Evolutionary conservation across 2,888 invertebrate species (phyloP).

Genomic region (Meghimatium bilineatum): DNA sequence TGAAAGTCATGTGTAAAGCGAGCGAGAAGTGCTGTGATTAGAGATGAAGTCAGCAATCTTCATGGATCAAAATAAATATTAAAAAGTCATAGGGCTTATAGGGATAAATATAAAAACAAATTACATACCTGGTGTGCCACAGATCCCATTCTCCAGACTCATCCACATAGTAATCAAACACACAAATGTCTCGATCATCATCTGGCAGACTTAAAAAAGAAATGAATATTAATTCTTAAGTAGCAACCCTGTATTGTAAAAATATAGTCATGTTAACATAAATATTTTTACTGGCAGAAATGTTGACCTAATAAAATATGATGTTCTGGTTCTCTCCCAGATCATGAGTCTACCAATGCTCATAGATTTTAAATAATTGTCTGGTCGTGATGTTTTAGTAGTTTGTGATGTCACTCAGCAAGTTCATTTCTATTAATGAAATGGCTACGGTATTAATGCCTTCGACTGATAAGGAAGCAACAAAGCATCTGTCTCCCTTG

Average conservation of each 20-base stretch:
- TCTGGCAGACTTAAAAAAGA: conserved; percentile 72
- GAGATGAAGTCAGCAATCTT: not conserved
- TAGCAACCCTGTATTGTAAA: not conserved
- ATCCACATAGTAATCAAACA: conserved; percentile 78
- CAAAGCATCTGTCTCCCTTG: too few species aligned
- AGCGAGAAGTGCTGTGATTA: not conserved
- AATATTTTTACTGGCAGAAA: not conserved
- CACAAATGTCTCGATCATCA: conserved; percentile 77
- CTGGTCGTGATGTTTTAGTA: too few species aligned
- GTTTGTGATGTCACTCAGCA: too few species aligned
- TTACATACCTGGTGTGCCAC: conserved; percentile 73
- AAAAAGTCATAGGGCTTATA: too few species aligned
- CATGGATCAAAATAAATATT: not conserved
- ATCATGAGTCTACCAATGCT: too few species aligned
- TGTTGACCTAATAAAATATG: too few species aligned
- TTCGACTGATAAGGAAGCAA: too few species aligned
- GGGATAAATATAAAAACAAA: not conserved
- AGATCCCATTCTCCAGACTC: conserved; percentile 78
- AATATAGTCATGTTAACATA: not conserved
- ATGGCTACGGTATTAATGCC: too few species aligned
- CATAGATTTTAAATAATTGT: too few species aligned
- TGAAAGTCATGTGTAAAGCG: too few species aligned
- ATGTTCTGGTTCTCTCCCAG: too few species aligned
- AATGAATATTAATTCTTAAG: not conserved
- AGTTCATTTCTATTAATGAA: too few species aligned